phyloP scores from a whole-genome alignment of 2,113 vertebrate genomes.

The Ancistrus triradiatus region DNA sequence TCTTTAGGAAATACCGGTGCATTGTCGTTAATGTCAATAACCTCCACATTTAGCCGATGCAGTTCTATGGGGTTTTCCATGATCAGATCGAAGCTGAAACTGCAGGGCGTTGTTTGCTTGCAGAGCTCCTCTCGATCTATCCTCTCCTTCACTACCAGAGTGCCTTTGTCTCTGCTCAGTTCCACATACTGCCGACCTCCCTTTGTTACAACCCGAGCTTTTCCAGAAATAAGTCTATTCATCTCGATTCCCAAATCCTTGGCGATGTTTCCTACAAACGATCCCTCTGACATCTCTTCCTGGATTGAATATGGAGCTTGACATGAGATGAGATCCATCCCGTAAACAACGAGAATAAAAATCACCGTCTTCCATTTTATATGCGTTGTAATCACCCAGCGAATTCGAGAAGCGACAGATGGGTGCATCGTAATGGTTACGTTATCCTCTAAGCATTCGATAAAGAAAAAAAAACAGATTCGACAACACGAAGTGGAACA shows the following conservation, averaged over 20 bases:
- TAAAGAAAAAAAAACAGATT: too few species aligned
- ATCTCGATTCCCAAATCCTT: constrained; percentile 69
- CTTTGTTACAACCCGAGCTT: constrained; percentile 66
- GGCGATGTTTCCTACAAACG: constrained; percentile 70
- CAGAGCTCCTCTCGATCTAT: constrained; percentile 79
- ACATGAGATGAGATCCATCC: too few species aligned
- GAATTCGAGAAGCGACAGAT: too few species aligned
- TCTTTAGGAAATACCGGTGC: constrained; percentile 55
- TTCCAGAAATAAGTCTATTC: constrained; percentile 62
- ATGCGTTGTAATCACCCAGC: too few species aligned
- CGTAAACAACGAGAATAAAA: too few species aligned
- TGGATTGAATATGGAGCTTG: too few species aligned
- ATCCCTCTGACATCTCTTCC: constrained; percentile 65
- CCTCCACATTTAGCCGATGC: constrained; percentile 61
- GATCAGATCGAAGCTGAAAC: constrained; percentile 72
- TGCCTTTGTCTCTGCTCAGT: constrained; percentile 62
- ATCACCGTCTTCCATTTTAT: too few species aligned
- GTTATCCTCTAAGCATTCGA: too few species aligned
- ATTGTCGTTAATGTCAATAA: constrained; percentile 67
- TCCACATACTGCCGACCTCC: constrained; percentile 63
- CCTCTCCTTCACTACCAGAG: constrained; percentile 66
- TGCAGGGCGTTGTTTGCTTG: constrained; percentile 65
- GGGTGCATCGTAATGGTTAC: too few species aligned
- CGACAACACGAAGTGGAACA: too few species aligned
- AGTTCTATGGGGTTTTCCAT: constrained; percentile 68